Base-by-base conservation (phyloP, 2,888 invertebrate genomes). In the Epirrhoe tristata region DNA sequence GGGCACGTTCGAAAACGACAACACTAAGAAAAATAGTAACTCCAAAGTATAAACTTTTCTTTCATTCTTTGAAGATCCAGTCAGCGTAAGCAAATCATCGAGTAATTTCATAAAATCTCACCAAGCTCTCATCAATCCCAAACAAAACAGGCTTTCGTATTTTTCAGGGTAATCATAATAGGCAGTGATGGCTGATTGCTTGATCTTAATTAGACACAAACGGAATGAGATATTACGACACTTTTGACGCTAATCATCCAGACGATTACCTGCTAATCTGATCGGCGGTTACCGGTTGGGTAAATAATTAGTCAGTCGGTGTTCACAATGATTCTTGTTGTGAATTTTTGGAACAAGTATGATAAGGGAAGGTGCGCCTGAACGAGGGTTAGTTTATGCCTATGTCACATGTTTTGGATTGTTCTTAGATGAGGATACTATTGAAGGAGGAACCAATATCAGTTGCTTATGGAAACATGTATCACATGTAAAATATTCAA, bases 161-260 rank as follows among this genome's bases (percentile, higher is more conserved):
- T 74, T 74, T 74, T 74, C 70, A 66, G 46, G 24, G 65, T 74
- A 74, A 74, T 74, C 66, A 72, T 70, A 70, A 74, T 72, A 72
- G 74, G 70, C 72, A 69, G 71, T 74, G 74, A 74, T 70, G 74
- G 70, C 72, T 72, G 79, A 84, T 86, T 87, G 85, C 89, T 89
- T 89, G 87, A 89, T 89, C 86, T 87, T 91, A 90, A 90, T 90
- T 89, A 89, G 85, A 87, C 73, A 83, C 87, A 91, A 90, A 91
- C 88, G 85, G 91, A 91, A 91, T 91, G 81, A 81, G 85, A 86
- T 86, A 90, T 89, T 83, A 86, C 82, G 77, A 75, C 71, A 78
- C 76, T 80, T 66, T 67, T 61, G 51, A 60, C 60, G 70, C 61
- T 70, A 70, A 72, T 70, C 68, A 70, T 70, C 62, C 34, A 58